Evolutionary conservation across 2,888 invertebrate species (phyloP).

Genomic region (Clanis bilineata): DNA sequence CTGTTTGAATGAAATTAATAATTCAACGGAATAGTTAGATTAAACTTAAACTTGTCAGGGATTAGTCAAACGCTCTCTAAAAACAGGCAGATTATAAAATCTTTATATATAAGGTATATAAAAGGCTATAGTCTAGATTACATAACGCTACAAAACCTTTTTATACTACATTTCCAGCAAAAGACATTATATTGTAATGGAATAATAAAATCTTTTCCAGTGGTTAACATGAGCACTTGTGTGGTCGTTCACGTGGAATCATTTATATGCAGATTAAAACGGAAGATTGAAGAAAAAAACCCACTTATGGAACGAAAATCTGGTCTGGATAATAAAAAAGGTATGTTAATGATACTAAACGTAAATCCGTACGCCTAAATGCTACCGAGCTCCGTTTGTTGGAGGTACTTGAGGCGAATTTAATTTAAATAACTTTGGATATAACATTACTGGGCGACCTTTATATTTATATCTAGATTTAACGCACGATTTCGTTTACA

Average conservation of each 20-base stretch:
- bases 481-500: background rate
- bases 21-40: too few species aligned
- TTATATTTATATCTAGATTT: conserved; percentile 1
- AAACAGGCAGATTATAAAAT: too few species aligned
- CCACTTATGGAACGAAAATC: conserved; percentile 6
- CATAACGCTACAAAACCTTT: background rate
- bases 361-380: conserved; percentile 6
- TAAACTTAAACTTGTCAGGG: too few species aligned
- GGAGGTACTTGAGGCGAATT: conserved; percentile 4
- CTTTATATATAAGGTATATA: too few species aligned
- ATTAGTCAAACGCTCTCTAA: too few species aligned
- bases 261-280: conserved; percentile 30
- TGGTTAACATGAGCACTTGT: conserved; percentile 62
- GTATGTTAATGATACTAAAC: conserved; percentile 9
- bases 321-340: conserved; percentile 13
- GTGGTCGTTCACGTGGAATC: conserved; percentile 45
- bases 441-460: background rate
- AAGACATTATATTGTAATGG: background rate
- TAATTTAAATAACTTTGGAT: conserved; percentile 9
- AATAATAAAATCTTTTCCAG: conserved; percentile 41
- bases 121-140: background rate
- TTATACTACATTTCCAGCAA: background rate
- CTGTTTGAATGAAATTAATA: too few species aligned
- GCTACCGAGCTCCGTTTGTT: background rate
- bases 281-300: conserved; percentile 17